Evolutionary conservation across 2,797 vertebrate species (phyloP).

Genomic region (Denticeps clupeoides): DNA sequence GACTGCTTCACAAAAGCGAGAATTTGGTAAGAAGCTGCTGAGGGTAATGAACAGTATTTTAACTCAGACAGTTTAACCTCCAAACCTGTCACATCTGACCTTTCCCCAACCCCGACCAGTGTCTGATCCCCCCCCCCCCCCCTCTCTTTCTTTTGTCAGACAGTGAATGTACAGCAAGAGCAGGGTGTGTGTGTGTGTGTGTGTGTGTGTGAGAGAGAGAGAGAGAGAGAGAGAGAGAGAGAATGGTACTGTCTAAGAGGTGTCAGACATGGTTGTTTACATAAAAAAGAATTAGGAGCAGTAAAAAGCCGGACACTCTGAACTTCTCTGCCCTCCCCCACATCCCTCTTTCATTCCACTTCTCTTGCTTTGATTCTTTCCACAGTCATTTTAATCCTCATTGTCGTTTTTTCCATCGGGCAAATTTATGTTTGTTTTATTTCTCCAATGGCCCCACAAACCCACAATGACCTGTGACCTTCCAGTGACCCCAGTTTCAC

Average conservation of each 20-base stretch:
- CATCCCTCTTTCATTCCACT: slow-evolving; percentile 16
- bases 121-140: slow-evolving; percentile 79
- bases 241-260: slow-evolving; percentile 77
- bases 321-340: slow-evolving; percentile 71
- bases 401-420: slow-evolving; percentile 9
- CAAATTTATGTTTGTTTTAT: slow-evolving; percentile 44
- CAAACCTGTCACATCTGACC: slow-evolving; percentile 95
- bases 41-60: slow-evolving; percentile 99
- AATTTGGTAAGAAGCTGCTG: slow-evolving; percentile 89
- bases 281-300: slow-evolving; percentile 96
- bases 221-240: slow-evolving; percentile 24
- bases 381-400: slow-evolving; percentile 43
- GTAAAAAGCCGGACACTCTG: slow-evolving; percentile 87
- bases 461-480: slow-evolving; percentile 76
- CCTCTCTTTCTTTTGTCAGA: slow-evolving; percentile 62
- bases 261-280: slow-evolving; percentile 96
- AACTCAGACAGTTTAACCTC: slow-evolving; percentile 98
- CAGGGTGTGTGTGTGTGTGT: no score
- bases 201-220: slow-evolving; percentile 36
- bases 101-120: slow-evolving; percentile 97
- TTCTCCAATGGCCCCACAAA: slow-evolving; percentile 71
- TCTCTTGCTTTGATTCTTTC: slow-evolving; percentile 13
- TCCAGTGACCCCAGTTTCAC: slow-evolving; percentile 84
- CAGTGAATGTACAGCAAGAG: slow-evolving; percentile 50
- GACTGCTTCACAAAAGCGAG: slow-evolving; percentile 91